Conservation (phyloP, 2,888 invertebrate genomes). For the Agrochola lota region DNA sequence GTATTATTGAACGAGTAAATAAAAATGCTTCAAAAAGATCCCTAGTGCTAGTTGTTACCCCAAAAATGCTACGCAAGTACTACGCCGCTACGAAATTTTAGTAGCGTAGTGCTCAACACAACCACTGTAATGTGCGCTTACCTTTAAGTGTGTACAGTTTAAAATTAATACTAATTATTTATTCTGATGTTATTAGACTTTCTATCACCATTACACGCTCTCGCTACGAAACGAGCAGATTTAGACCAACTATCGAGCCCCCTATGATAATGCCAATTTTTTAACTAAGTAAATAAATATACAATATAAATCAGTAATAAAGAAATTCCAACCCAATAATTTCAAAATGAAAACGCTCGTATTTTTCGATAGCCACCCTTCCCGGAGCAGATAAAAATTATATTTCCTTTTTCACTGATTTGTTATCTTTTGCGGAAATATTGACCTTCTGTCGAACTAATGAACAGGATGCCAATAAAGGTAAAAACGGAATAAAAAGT, state of each 20-base stretch:
- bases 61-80: background rate
- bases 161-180: background rate
- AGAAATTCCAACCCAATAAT: background rate
- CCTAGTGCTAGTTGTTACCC: background rate
- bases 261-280: background rate
- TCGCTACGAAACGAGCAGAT: background rate
- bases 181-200: background rate
- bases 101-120: background rate
- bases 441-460: constrained; percentile 49
- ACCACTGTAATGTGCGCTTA: background rate
- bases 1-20: background rate
- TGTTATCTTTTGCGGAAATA: constrained; percentile 49
- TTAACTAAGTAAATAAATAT: constrained; percentile 1
- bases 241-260: background rate
- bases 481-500: constrained; percentile 32
- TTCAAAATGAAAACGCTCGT: background rate
- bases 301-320: background rate
- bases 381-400: constrained; percentile 42
- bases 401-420: constrained; percentile 52
- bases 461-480: constrained; percentile 39
- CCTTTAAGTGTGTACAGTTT: background rate
- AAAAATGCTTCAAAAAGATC: background rate
- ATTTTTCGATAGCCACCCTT: constrained; percentile 3
- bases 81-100: background rate
- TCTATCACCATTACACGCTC: background rate